Evolutionary conservation across 2,888 invertebrate species (phyloP), one percentile per base, ranked within the genome.

Genomic region (Pyrochroa serraticornis): DNA sequence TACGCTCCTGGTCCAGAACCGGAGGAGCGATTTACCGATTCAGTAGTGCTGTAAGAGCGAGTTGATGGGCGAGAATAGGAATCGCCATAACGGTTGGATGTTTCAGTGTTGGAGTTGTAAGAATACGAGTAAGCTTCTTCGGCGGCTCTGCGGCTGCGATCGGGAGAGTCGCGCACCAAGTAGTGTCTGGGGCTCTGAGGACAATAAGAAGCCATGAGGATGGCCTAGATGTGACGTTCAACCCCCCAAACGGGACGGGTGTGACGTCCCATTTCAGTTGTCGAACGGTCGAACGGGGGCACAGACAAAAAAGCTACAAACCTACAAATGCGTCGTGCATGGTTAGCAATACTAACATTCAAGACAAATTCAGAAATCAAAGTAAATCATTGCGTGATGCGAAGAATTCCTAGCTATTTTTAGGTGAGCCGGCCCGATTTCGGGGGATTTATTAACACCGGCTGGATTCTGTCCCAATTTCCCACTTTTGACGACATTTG

Each of bases 111-210:
- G 79, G 88, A 87, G 79, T 84, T 82, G 84, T 92, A 92, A 68
- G 91, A 87, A 84, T 92, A 92, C 71, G 91, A 91, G 85, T 92
- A 93, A 83, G 91, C 90, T 83, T 91, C 85, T 79, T 92, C 90
- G 72, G 91, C 90, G 71, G 89, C 88, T 77, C 86, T 85, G 57
- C 86, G 83, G 71, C 85, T 84, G 75, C 83, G 81, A 74, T 87
- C 84, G 62, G 87, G 87, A 72, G 88, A 85, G 78, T 92, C 91
- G 80, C 88, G 87, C 80, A 91, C 90, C 82, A 91, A 88, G 84
- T 92, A 92, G 85, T 91, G 90, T 81, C 93, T 90, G 75, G 93
- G 91, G 83, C 89, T 92, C 93, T 93, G 87, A 82, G 86, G 85
- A 82, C 84, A 83, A 82, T 41, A 63, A 51, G 39, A 39, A 35